These are phyloP conservation scores for Fistularia commersonii DNA, from an alignment of 2,797 vertebrate genomes.

Conservation along the genomic window DNA sequence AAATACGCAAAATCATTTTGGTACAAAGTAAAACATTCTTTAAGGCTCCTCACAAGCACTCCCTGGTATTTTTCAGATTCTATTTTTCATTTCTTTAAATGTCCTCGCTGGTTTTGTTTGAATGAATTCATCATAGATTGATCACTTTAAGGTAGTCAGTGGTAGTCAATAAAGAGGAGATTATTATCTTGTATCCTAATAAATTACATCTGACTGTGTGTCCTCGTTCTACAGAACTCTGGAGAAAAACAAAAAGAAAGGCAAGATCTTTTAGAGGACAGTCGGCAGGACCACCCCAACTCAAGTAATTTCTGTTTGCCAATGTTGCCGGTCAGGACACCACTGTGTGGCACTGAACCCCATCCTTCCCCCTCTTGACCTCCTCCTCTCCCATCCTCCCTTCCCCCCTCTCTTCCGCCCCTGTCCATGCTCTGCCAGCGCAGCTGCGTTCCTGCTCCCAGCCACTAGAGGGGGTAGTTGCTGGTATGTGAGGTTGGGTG, in stretches of 20 bases:
- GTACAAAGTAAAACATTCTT: too few species aligned
- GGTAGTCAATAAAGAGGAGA: too few species aligned
- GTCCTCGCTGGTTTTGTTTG: too few species aligned
- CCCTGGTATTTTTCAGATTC: too few species aligned
- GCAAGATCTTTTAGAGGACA: slow-evolving; percentile 95
- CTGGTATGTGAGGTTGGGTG: slow-evolving; percentile 8
- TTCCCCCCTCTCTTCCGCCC: neutral
- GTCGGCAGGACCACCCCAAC: slow-evolving; percentile 68
- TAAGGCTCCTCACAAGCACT: too few species aligned
- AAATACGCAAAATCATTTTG: too few species aligned
- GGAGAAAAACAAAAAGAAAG: slow-evolving; percentile 99
- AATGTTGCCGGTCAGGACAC: slow-evolving; percentile 86
- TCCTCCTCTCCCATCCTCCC: neutral
- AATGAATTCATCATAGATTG: too few species aligned
- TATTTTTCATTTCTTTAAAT: too few species aligned
- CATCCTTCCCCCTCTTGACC: neutral
- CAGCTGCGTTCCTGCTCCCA: slow-evolving; percentile 74
- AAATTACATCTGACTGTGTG: neutral
- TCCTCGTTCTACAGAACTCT: slow-evolving; percentile 80
- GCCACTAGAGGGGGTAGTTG: slow-evolving; percentile 58
- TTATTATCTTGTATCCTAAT: too few species aligned
- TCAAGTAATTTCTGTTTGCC: slow-evolving; percentile 80
- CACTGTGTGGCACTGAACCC: slow-evolving; percentile 71
- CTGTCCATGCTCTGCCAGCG: slow-evolving; percentile 30
- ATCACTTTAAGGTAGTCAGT: too few species aligned